Percentiles rank a stretch among this genome's conserved stretches.
Evolutionary conservation across 2,888 invertebrate species (phyloP).

Genomic region (Drosophila falleni): DNA sequence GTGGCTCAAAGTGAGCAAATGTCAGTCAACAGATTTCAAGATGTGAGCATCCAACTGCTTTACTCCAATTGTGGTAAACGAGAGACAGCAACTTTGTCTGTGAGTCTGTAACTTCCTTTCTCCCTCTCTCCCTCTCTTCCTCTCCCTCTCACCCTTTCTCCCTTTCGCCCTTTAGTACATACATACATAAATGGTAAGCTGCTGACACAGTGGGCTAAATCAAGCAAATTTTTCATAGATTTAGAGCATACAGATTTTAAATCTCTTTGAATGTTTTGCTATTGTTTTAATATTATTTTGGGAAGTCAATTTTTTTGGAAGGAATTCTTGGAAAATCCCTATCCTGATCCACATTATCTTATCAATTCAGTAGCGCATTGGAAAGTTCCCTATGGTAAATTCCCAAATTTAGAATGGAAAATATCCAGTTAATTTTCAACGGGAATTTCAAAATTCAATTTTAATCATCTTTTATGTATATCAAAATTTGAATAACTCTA

Average conservation of each 20-base stretch:
- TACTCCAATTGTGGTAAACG: constrained; percentile 55
- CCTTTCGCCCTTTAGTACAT: constrained; percentile 34
- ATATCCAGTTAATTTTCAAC: no score
- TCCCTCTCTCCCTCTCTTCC: no score
- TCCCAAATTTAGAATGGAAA: no score
- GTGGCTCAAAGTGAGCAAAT: constrained; percentile 63
- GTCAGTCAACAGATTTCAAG: constrained; percentile 70
- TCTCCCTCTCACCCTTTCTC: no score
- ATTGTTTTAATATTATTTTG: no score
- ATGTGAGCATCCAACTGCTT: constrained; percentile 66
- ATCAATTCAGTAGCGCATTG: not conserved
- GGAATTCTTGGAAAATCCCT: not conserved
- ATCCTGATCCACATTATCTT: not conserved
- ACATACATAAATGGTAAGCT: constrained; percentile 35
- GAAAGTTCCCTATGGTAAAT: not conserved
- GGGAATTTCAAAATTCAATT: no score
- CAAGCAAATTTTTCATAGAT: not conserved
- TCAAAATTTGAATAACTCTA: no score
- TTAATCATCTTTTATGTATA: no score
- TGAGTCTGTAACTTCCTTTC: constrained; percentile 29
- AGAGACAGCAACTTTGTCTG: constrained; percentile 17
- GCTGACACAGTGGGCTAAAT: constrained; percentile 51
- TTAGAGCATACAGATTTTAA: no score
- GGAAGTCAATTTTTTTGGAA: no score
- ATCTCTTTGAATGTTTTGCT: no score